Conservation (phyloP, 2,113 vertebrate genomes). For the Sialia sialis region DNA sequence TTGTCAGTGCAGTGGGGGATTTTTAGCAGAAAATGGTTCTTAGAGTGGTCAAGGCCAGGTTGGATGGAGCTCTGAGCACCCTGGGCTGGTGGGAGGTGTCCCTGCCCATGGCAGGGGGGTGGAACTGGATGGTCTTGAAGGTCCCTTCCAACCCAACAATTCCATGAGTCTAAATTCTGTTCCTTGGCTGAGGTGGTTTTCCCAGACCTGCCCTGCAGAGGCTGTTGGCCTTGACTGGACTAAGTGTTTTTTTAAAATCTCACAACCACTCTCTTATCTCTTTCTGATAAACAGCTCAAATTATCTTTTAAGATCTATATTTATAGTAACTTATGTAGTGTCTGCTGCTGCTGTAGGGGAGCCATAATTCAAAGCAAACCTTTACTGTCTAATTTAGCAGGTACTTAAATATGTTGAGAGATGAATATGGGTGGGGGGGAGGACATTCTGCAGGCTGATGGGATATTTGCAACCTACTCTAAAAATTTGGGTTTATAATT, state of each 20-base stretch:
- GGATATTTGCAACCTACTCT: background rate
- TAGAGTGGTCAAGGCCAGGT: background rate
- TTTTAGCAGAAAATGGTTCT: background rate
- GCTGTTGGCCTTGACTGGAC: background rate
- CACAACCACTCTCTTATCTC: too few species aligned
- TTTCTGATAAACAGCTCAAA: background rate
- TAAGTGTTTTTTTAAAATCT: background rate
- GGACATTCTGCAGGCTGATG: background rate
- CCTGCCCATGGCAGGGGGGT: background rate
- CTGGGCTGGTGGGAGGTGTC: background rate
- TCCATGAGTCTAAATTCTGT: background rate
- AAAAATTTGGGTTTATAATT: background rate
- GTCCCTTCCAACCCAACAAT: background rate
- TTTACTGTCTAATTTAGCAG: background rate
- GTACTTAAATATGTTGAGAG: background rate
- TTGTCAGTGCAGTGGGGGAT: too few species aligned
- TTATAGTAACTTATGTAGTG: background rate
- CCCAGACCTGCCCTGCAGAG: background rate
- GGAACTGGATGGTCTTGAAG: background rate
- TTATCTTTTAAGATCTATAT: background rate
- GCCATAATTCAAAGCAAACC: background rate
- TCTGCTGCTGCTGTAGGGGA: background rate
- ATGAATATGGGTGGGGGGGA: background rate
- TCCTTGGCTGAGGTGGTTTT: background rate
- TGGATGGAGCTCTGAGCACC: background rate